A percentile compares a stretch with the other conserved stretches of the same genome.
Evolutionary conservation across 2,888 invertebrate genomes (phyloP).

Genomic region (Dendrolimus houi): DNA sequence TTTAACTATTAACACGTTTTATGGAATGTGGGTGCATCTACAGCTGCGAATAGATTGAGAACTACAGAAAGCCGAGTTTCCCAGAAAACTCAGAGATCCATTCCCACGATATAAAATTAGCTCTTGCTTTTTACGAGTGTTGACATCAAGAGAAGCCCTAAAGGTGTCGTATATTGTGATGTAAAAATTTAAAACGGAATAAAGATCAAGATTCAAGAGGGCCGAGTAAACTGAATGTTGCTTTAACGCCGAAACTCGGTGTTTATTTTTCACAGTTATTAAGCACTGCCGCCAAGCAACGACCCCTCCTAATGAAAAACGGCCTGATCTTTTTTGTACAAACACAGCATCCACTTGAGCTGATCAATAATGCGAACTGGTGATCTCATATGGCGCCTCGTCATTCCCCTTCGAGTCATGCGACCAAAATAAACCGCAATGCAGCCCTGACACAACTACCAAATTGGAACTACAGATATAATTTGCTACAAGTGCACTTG

Average conservation of each 20-base stretch:
- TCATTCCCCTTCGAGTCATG: slow-evolving; percentile 50
- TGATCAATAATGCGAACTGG: slow-evolving; percentile 37
- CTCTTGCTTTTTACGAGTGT: background rate
- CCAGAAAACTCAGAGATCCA: background rate
- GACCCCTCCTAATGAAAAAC: background rate
- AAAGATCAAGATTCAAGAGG: background rate
- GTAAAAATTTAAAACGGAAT: no score
- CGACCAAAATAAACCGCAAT: slow-evolving; percentile 51
- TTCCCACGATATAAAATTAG: background rate
- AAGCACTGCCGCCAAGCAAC: background rate
- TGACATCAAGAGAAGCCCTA: no score
- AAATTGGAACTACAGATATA: slow-evolving; percentile 36
- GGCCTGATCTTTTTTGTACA: slow-evolving; percentile 9
- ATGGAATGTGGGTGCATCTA: slow-evolving; percentile 14
- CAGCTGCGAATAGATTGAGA: background rate
- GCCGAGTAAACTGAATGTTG: background rate
- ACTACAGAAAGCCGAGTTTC: slow-evolving; percentile 7
- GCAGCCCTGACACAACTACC: slow-evolving; percentile 39
- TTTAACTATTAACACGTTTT: slow-evolving; percentile 20
- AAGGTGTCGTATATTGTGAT: no score
- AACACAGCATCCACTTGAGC: slow-evolving; percentile 16
- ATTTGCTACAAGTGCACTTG: slow-evolving; percentile 15
- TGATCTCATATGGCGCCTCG: slow-evolving; percentile 63
- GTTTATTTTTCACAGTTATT: background rate
- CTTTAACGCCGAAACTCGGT: background rate